Base-by-base conservation (phyloP, 2,888 invertebrate genomes). In the Noctuana brunneofusca region DNA sequence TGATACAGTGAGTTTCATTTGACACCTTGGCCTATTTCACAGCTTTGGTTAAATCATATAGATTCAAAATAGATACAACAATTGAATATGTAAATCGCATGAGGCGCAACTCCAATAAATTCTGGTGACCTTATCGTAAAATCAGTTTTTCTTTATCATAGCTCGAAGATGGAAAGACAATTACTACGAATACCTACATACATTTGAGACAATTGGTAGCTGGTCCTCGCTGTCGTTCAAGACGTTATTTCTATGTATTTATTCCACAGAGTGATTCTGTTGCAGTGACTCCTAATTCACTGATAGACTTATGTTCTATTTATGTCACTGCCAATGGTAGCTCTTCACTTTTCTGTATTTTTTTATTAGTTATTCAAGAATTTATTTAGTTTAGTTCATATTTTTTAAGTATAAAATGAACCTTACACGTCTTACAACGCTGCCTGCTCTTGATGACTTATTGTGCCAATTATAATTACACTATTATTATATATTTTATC, bases 41-140 rank as follows among this genome's bases (percentile, higher is more conserved):
- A n/a, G 62, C 48, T 57, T 57, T 57, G 32, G 14, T 55, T 55
- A 62, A 55, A 55, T 62, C 56, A 55, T 50, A 63, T 5, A 50
- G 22, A 57, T 56, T 63, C 50, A 56, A 50, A 63, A 56, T 56
- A 50, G 50, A 50, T 56, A 30, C 48, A 60, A 48, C 38, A 49
- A 62, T 27, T 55, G 56, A 63, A 52, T 63, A 43, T 50, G 50
- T 62, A 41, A 56, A 49, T 56, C 41, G 30, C 24, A 24, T 41
- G 12, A 49, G 41, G 38, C 48, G 54, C 24, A 22, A 30, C n/a
- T 48, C 24, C 41, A 38, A 56, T 55, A 62, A 62, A 60, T 62
- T 48, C 55, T 62, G 27, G 30, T 49, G 41, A 63, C 30, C 50
- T 50, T 56, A 63, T 63, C 52, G 22, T 24, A 16, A 43, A 56